Percentiles rank a stretch among this genome's conserved stretches.
phyloP scores from a whole-genome alignment of 2,113 vertebrate species.

The Trogon melanurus region DNA sequence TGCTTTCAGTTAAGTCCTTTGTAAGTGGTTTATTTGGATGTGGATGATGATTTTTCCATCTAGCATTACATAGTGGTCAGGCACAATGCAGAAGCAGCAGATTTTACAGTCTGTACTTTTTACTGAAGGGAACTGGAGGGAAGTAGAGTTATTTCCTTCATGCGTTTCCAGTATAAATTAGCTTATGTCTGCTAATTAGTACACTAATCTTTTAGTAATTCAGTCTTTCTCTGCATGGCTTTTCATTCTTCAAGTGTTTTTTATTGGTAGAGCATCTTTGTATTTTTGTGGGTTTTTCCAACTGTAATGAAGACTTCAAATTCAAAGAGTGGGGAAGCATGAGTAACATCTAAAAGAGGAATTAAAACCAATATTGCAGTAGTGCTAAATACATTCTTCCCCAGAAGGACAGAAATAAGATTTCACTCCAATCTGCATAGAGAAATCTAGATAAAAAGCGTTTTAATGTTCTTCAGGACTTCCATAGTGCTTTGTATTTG shows the following conservation, averaged over 20 bases:
- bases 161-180: neutral
- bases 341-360: neutral
- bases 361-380: neutral
- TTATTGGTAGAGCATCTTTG: neutral
- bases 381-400: neutral
- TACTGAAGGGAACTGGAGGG: neutral
- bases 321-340: neutral
- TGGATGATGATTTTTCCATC: neutral
- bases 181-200: neutral
- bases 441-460: neutral
- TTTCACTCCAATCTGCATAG: neutral
- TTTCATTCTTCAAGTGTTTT: neutral
- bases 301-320: neutral
- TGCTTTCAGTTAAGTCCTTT: neutral
- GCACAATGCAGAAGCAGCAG: neutral
- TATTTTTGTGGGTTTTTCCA: neutral
- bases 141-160: neutral
- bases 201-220: neutral
- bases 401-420: neutral
- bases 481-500: neutral
- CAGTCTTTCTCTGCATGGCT: neutral
- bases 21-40: neutral
- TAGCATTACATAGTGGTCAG: neutral
- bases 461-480: neutral
- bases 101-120: neutral